Evolutionary conservation across 1,140 invertebrate species (phyloP).

Genomic region (Drosophila aff.): DNA sequence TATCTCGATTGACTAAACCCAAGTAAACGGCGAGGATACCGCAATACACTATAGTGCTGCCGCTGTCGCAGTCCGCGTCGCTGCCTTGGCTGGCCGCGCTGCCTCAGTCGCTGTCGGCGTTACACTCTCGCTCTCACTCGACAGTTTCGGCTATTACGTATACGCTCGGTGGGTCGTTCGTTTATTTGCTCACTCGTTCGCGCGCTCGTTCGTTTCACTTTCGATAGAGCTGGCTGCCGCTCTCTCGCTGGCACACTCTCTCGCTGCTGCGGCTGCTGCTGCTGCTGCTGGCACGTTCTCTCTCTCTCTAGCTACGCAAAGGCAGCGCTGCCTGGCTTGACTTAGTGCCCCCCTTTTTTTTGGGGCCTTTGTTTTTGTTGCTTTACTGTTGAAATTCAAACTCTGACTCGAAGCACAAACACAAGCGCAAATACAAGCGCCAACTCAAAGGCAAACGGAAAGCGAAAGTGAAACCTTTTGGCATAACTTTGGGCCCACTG

Average conservation of each 20-base stretch:
- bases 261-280: not conserved
- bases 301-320: slow-evolving; percentile 8
- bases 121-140: slow-evolving; percentile 75
- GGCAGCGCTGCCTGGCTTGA: slow-evolving; percentile 67
- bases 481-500: slow-evolving; percentile 70
- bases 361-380: slow-evolving; percentile 35
- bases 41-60: slow-evolving; percentile 72
- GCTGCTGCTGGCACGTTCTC: slow-evolving; percentile 18
- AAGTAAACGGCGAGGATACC: slow-evolving; percentile 84
- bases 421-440: slow-evolving; percentile 1
- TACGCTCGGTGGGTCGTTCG: slow-evolving; percentile 50
- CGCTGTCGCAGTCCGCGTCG: slow-evolving; percentile 20
- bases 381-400: slow-evolving; percentile 66
- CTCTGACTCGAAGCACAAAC: slow-evolving; percentile 30
- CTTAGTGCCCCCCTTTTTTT: slow-evolving; percentile 76
- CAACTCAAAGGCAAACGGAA: slow-evolving; percentile 46
- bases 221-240: slow-evolving; percentile 34
- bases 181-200: slow-evolving; percentile 43
- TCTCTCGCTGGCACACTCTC: slow-evolving; percentile 11
- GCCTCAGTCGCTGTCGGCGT: slow-evolving; percentile 2
- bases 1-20: slow-evolving; percentile 85
- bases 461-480: slow-evolving; percentile 84
- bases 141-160: slow-evolving; percentile 69
- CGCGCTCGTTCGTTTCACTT: slow-evolving; percentile 63
- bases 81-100: slow-evolving; percentile 5